Evolutionary conservation across 2,888 invertebrate genomes (phyloP).

Genomic region (Antheraea assamensis): DNA sequence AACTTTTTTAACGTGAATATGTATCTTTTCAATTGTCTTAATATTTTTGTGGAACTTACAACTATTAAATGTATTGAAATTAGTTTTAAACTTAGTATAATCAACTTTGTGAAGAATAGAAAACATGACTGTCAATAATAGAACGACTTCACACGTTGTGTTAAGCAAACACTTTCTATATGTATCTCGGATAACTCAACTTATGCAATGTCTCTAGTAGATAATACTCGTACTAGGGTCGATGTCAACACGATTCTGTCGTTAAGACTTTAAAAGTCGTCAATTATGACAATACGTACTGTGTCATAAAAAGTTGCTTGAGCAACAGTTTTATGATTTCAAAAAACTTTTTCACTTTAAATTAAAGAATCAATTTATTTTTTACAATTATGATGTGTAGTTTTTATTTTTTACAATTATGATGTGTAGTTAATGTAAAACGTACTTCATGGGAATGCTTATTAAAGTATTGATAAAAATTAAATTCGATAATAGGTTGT

Average conservation of each 20-base stretch:
- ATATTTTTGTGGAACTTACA: no score
- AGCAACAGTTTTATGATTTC: conserved; percentile 6
- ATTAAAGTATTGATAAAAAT: not conserved
- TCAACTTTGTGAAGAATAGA: not conserved
- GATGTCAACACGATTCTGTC: conserved; percentile 11
- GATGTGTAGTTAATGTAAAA: not conserved
- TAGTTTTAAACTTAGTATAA: not conserved
- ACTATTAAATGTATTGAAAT: no score
- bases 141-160: not conserved
- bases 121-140: not conserved
- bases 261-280: conserved; percentile 9
- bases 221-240: conserved; percentile 10
- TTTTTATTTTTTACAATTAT: not conserved
- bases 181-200: conserved; percentile 8
- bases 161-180: conserved; percentile 12
- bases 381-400: not conserved
- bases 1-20: no score
- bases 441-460: not conserved
- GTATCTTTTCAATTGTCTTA: no score
- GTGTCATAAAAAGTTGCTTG: conserved; percentile 3
- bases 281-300: conserved; percentile 12
- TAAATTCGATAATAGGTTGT: no score
- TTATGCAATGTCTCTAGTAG: conserved; percentile 3
- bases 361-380: not conserved
- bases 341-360: not conserved